Evolutionary conservation across 2,888 invertebrate genomes (phyloP).

Genomic region (Aphodius sticticus): DNA sequence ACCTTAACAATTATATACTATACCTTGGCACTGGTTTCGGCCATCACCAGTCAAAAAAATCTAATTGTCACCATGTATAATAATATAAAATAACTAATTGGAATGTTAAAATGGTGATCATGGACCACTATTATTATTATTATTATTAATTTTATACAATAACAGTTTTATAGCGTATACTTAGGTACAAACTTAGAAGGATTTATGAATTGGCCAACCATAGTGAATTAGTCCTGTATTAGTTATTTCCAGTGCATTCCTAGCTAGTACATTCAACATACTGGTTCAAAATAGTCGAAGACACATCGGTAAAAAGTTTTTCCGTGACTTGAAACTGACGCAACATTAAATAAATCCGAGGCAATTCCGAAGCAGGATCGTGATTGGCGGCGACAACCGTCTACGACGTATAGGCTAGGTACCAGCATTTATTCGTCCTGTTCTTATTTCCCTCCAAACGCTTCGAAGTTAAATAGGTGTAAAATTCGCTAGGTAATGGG

Average conservation of each 20-base stretch:
- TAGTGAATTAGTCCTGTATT: no score
- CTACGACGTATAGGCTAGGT: slow-evolving; percentile 19
- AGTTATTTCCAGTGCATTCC: slow-evolving; percentile 7
- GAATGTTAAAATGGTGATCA: no score
- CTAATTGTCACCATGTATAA: no score
- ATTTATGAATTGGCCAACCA: no score
- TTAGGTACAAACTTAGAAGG: no score
- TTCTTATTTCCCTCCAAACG: slow-evolving; percentile 50
- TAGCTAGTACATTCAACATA: slow-evolving; percentile 19
- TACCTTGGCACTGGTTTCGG: no score
- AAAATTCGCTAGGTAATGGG: slow-evolving; percentile 60
- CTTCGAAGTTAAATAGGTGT: slow-evolving; percentile 61
- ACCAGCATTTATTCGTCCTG: slow-evolving; percentile 36
- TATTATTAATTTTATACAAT: no score
- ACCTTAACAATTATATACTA: no score
- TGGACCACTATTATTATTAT: no score
- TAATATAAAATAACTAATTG: no score
- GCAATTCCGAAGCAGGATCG: slow-evolving; percentile 59
- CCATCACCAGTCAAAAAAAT: no score
- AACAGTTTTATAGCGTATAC: no score
- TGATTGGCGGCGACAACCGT: slow-evolving; percentile 48
- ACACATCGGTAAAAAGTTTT: slow-evolving; percentile 50
- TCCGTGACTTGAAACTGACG: slow-evolving; percentile 54
- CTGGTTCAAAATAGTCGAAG: background rate
- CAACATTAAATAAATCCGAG: slow-evolving; percentile 61